A percentile compares a stretch with the other conserved stretches of the same genome.
phyloP scores from a whole-genome alignment of 2,797 vertebrate genomes.

The Anableps anableps region DNA sequence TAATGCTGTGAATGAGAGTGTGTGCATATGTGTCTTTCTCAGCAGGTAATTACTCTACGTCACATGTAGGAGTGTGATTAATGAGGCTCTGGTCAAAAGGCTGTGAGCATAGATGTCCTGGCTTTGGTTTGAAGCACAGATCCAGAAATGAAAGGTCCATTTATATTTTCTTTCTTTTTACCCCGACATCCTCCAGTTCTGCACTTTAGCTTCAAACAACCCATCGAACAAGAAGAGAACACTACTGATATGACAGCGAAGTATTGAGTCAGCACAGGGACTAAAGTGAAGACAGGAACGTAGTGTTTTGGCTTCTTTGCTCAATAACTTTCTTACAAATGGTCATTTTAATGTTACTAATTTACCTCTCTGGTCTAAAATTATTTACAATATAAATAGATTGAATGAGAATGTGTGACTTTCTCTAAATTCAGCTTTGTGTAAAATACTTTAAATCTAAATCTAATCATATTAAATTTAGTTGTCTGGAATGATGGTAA shows the following conservation, averaged over 20 bases:
- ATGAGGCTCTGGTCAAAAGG: constrained; percentile 76
- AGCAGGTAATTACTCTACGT: constrained; percentile 80
- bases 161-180: constrained; percentile 54
- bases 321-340: neutral
- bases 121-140: constrained; percentile 65
- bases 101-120: constrained; percentile 74
- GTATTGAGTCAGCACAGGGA: neutral
- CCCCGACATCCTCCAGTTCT: constrained; percentile 38
- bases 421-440: neutral
- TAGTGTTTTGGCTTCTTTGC: neutral
- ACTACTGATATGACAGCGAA: neutral
- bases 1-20: constrained; percentile 20
- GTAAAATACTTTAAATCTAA: neutral
- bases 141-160: constrained; percentile 68
- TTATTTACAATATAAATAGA: neutral
- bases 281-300: too few species aligned
- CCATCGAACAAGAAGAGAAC: neutral
- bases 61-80: constrained; percentile 80
- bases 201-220: neutral
- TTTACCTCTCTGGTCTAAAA: neutral
- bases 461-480: neutral
- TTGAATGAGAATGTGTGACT: neutral
- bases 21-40: constrained; percentile 48
- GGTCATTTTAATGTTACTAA: neutral
- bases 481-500: neutral